A percentile compares a stretch with the other conserved stretches of the same genome.
These are phyloP conservation scores for Lithobius niger DNA, from an alignment of 1,140 invertebrate genomes.

Conservation along the genomic window DNA sequence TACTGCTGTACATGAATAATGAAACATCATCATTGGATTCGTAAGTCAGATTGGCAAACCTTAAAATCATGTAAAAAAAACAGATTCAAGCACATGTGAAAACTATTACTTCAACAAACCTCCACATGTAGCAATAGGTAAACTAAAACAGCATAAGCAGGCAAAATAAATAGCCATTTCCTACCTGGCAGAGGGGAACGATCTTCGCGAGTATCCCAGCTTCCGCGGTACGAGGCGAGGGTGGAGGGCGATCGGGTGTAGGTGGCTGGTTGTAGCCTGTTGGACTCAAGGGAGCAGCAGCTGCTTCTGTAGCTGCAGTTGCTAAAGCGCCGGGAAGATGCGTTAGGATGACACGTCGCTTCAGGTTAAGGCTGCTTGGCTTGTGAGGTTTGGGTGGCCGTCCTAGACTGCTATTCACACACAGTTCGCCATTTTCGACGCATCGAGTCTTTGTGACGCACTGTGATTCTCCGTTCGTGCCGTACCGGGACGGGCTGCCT, in stretches of 20 bases:
- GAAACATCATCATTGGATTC: too few species aligned
- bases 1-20: too few species aligned
- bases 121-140: too few species aligned
- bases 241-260: constrained; percentile 86
- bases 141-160: too few species aligned
- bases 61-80: too few species aligned
- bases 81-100: too few species aligned
- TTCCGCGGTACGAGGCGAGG: constrained; percentile 77
- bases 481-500: not conserved
- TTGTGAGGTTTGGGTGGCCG: not conserved
- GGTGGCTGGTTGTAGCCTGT: constrained; percentile 82
- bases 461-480: not conserved
- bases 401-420: too few species aligned
- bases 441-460: not conserved
- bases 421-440: not conserved
- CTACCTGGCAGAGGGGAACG: constrained; percentile 72
- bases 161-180: too few species aligned
- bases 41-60: too few species aligned
- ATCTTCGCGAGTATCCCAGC: constrained; percentile 80
- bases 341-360: not conserved
- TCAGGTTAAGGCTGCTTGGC: constrained; percentile 1
- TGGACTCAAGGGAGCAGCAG: constrained; percentile 46
- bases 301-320: not conserved
- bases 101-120: too few species aligned
- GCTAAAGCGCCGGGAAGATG: not conserved